Conservation (phyloP, 2,797 vertebrate genomes). For the Sardinella longiceps region DNA sequence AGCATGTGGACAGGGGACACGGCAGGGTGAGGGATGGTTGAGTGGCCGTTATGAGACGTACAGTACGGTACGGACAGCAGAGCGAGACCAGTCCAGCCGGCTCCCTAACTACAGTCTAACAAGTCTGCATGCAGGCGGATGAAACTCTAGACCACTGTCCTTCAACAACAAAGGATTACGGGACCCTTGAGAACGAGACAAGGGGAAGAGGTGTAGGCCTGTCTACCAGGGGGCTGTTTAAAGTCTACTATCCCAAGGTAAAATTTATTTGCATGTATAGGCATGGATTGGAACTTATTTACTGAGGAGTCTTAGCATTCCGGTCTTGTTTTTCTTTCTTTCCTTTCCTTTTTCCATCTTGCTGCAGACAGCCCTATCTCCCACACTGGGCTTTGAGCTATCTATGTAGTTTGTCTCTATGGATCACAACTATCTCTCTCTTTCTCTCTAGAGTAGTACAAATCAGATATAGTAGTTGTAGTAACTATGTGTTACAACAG, state of each 20-base stretch:
- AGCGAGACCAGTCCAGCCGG: slow-evolving; percentile 52
- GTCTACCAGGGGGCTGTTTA: neutral
- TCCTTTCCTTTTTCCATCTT: neutral
- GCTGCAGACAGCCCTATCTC: neutral
- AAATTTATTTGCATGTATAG: neutral
- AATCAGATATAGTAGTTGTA: neutral
- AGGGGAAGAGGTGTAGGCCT: neutral
- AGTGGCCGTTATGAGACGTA: slow-evolving; percentile 70
- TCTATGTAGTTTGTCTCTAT: too few relatives aligned
- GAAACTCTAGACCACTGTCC: slow-evolving; percentile 64
- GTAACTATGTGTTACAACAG: neutral
- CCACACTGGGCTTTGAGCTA: neutral
- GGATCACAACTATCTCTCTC: neutral
- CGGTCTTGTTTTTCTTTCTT: too few relatives aligned
- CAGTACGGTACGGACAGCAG: slow-evolving; percentile 65
- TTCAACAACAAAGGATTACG: slow-evolving; percentile 43
- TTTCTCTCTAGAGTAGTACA: neutral
- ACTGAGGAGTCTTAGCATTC: neutral
- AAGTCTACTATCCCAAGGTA: neutral
- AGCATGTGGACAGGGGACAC: slow-evolving; percentile 61
- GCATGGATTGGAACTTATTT: neutral
- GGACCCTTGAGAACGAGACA: neutral
- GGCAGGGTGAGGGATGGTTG: slow-evolving; percentile 68
- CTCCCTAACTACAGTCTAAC: slow-evolving; percentile 59
- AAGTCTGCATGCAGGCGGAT: slow-evolving; percentile 29